Percentiles rank a stretch among this genome's conserved stretches.
Conservation (phyloP, 2,797 vertebrate species). For the Pelochelys cantorii region DNA sequence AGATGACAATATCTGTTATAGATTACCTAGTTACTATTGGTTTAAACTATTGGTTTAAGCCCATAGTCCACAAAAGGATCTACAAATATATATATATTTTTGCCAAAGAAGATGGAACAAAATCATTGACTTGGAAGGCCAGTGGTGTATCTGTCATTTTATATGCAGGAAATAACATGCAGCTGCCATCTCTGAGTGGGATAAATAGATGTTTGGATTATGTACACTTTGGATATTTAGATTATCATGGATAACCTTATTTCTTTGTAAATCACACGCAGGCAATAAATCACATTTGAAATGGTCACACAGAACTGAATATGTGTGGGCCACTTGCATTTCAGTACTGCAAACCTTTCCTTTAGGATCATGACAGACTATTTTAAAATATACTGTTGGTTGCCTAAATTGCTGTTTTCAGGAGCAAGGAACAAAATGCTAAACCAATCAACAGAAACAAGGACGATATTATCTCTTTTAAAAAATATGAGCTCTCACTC, state of each 20-base stretch:
- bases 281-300: background rate
- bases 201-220: slow-evolving; percentile 2
- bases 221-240: slow-evolving; percentile 4
- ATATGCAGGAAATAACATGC: slow-evolving; percentile 1
- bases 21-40: slow-evolving; percentile 24
- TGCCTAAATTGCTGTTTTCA: slow-evolving; percentile 33
- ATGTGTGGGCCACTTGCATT: background rate
- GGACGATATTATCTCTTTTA: slow-evolving; percentile 32
- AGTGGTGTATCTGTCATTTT: background rate
- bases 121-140: slow-evolving; percentile 44
- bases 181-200: background rate
- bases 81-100: background rate
- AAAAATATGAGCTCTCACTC: slow-evolving; percentile 47
- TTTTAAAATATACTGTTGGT: background rate
- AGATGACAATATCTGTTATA: background rate
- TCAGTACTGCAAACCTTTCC: background rate
- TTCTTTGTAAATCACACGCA: background rate
- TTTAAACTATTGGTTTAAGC: slow-evolving; percentile 32
- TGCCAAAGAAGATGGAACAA: slow-evolving; percentile 36
- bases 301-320: background rate
- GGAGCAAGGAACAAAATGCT: slow-evolving; percentile 30
- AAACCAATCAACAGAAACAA: slow-evolving; percentile 45
- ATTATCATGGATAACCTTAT: background rate
- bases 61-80: slow-evolving; percentile 12
- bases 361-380: background rate